Conservation (phyloP, 92 coral and sea anemone species). For the Zoanthus sociatus region DNA sequence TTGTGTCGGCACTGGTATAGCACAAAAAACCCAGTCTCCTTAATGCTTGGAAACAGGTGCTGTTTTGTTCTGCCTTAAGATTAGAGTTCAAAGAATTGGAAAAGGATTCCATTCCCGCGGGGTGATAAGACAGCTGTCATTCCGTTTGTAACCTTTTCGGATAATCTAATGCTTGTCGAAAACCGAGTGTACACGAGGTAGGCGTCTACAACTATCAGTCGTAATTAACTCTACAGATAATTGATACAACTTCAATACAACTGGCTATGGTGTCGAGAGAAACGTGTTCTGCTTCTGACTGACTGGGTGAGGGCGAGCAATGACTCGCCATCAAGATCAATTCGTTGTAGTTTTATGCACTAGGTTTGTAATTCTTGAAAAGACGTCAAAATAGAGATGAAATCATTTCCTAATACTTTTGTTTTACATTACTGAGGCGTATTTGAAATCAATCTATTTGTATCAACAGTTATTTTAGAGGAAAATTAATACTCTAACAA, state of each 20-base stretch:
- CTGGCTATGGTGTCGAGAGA: not conserved
- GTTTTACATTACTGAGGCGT: not conserved
- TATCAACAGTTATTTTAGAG: not conserved
- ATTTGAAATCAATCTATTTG: not conserved
- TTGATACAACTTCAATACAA: not conserved
- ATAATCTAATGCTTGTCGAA: too few relatives aligned
- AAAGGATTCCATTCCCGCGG: not conserved
- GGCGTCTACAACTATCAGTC: too few relatives aligned
- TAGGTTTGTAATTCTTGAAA: not conserved
- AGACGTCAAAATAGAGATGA: not conserved
- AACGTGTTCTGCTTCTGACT: not conserved
- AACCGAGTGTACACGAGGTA: too few relatives aligned
- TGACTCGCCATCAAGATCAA: not conserved
- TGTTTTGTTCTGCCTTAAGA: constrained; percentile 19
- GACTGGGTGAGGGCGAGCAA: not conserved
- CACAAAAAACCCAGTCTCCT: constrained; percentile 8
- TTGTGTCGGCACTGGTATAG: constrained; percentile 10
- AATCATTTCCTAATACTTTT: not conserved
- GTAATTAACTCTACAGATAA: too few relatives aligned
- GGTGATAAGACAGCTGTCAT: constrained; percentile 24
- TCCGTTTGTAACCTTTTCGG: not conserved
- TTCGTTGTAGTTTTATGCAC: not conserved
- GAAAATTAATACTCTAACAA: not conserved
- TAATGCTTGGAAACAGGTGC: constrained; percentile 21
- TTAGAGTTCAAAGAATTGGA: not conserved